Base-by-base conservation (phyloP, 2,888 invertebrate genomes). In the Tethea ocularis region DNA sequence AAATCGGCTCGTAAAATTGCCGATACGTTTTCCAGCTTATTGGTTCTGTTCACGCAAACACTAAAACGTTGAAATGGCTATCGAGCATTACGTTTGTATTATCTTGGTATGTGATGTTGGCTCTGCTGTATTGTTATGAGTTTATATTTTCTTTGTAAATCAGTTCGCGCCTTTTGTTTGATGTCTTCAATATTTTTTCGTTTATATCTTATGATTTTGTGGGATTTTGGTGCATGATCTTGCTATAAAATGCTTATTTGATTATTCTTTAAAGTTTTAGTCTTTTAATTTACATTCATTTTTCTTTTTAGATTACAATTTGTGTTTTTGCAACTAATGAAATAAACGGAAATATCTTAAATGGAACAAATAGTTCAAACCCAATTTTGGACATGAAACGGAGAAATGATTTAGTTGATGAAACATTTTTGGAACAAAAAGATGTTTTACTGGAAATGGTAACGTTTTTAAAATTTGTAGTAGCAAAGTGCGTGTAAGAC, bases 401-500 rank as follows among this genome's bases (percentile, higher is more conserved):
- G 57, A 76, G 82, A 52, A 81, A 66, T 33, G 77, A 85, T 57
- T 68, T 87, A 2, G 83, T 87, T 0, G 82, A 88, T 15, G 84
- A 88, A 70, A 72, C 86, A 0, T 87, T 88, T 75, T 59, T 80
- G 57, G 88, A 88, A 73, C 88, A 89, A 70, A 90, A 88, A 67
- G 89, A 89, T 61, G 73, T 86, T 56, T 71, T 90, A 52, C 70
- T 90, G 58, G 84, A 88, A 57, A 84, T 89, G 89, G 89, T 86
- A 71, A 56, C 79, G 20, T 17, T 8, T 33, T 10, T 11, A 29
- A 53, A 20, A 3, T 26, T 1, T 24, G 72, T 62, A 36, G 10
- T 0, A 11, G 33, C 13, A 33, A 26, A 6, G 10, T 33, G 13
- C 33, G 2, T 33, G 6, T 33, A 13, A 11, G 10, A 33, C 11